Conservation (phyloP, 2,797 vertebrate species). For the Trichosurus vulpecula region DNA sequence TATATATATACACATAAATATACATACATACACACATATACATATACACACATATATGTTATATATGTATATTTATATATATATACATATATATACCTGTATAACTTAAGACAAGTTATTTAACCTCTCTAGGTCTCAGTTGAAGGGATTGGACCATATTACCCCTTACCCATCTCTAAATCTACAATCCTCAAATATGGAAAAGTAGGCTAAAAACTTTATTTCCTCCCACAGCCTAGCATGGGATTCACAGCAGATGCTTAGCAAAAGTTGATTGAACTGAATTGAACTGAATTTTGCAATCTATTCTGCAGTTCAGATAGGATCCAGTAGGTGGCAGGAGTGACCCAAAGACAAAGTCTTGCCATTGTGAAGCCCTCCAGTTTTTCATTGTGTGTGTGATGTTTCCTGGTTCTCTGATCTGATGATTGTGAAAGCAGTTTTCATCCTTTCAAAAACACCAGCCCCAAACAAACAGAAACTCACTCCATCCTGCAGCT, state of each 20-base stretch:
- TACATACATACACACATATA: too few relatives aligned
- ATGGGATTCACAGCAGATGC: background rate
- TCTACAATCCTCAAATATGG: background rate
- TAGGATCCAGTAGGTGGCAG: constrained; percentile 81
- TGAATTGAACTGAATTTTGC: background rate
- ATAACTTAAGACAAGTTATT: background rate
- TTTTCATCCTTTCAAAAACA: constrained; percentile 66
- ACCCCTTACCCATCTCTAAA: background rate
- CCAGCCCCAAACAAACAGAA: constrained; percentile 64
- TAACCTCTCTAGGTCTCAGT: background rate
- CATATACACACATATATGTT: too few relatives aligned
- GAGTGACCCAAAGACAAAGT: constrained; percentile 64
- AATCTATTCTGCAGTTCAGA: constrained; percentile 19
- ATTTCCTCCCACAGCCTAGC: background rate
- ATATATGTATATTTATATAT: too few relatives aligned
- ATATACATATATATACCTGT: too few relatives aligned
- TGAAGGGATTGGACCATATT: background rate
- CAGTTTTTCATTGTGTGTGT: background rate
- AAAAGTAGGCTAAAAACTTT: background rate
- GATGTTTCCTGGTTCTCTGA: constrained; percentile 68
- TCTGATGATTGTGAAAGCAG: constrained; percentile 62
- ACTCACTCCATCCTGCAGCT: constrained; percentile 74
- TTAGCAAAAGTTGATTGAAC: background rate
- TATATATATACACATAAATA: too few relatives aligned
- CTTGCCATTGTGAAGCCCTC: fast-evolving